A percentile compares a stretch with the other conserved stretches of the same genome.
Evolutionary conservation across 2,888 invertebrate species (phyloP).

Genomic region (Neocrepidodera transversa): DNA sequence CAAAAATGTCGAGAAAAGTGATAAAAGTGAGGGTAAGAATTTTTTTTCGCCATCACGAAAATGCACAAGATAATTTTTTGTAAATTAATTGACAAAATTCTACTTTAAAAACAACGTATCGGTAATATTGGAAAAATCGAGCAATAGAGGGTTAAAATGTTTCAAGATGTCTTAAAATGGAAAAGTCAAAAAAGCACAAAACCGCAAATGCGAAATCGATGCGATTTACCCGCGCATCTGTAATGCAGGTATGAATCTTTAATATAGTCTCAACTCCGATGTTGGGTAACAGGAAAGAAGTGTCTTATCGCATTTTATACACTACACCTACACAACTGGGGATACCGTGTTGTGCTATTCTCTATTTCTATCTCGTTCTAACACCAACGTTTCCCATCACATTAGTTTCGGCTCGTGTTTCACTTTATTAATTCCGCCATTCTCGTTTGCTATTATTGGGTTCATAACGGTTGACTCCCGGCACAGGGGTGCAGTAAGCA

Average conservation of each 20-base stretch:
- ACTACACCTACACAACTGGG: slow-evolving; percentile 27
- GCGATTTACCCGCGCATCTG: slow-evolving; percentile 32
- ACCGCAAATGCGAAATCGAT: slow-evolving; percentile 35
- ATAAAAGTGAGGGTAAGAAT: too few relatives aligned
- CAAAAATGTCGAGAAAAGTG: too few relatives aligned
- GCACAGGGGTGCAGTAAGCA: slow-evolving; percentile 1
- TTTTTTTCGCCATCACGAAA: too few relatives aligned
- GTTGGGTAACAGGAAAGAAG: slow-evolving; percentile 31
- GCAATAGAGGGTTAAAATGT: too few relatives aligned
- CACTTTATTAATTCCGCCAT: slow-evolving; percentile 49
- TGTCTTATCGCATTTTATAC: slow-evolving; percentile 51
- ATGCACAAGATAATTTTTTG: too few relatives aligned
- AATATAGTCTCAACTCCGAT: slow-evolving; percentile 22
- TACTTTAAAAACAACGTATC: too few relatives aligned
- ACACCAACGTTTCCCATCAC: slow-evolving; percentile 43
- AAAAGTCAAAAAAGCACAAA: slow-evolving; percentile 2
- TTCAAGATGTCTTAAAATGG: too few relatives aligned
- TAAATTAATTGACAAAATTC: too few relatives aligned
- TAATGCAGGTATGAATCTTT: slow-evolving; percentile 36
- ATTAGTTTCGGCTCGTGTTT: slow-evolving; percentile 46
- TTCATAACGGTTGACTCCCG: slow-evolving; percentile 32
- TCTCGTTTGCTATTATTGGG: slow-evolving; percentile 39
- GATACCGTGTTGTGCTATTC: slow-evolving; percentile 5
- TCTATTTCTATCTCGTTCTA: slow-evolving; percentile 15
- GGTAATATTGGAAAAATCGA: too few relatives aligned